A percentile compares a stretch with the other conserved stretches of the same genome.
These are phyloP conservation scores for Phragmatobia fuliginosa DNA, from an alignment of 2,888 invertebrate species.

Conservation along the genomic window DNA sequence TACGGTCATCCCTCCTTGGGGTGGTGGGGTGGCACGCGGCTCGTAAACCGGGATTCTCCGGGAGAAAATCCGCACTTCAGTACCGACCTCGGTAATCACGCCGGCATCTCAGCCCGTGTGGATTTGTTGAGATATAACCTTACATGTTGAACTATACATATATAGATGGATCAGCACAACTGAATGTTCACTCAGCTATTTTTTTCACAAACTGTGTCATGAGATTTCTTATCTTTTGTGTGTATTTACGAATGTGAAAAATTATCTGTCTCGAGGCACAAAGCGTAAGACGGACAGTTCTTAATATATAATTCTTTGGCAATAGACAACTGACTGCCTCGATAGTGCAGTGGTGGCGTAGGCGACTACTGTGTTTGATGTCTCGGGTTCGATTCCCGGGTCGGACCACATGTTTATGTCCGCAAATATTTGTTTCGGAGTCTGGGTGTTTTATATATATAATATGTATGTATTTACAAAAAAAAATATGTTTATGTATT, in stretches of 20 bases:
- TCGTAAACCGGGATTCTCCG: slow-evolving; percentile 81
- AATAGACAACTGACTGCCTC: too few relatives aligned
- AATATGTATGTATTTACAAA: too few relatives aligned
- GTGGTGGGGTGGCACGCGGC: slow-evolving; percentile 62
- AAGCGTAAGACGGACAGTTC: background rate
- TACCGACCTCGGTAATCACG: slow-evolving; percentile 78
- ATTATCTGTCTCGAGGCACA: background rate
- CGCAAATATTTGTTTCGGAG: too few relatives aligned
- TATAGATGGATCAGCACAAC: slow-evolving; percentile 34
- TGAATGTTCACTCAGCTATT: slow-evolving; percentile 23
- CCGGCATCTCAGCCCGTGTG: slow-evolving; percentile 63
- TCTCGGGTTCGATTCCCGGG: too few relatives aligned
- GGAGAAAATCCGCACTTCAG: slow-evolving; percentile 82
- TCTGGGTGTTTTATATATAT: too few relatives aligned
- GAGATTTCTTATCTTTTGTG: slow-evolving; percentile 16
- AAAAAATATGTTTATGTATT: too few relatives aligned
- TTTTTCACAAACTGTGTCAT: slow-evolving; percentile 19
- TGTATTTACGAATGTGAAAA: slow-evolving; percentile 1
- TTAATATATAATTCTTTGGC: background rate
- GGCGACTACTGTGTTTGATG: too few relatives aligned
- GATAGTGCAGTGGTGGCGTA: too few relatives aligned
- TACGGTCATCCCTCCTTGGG: slow-evolving; percentile 63
- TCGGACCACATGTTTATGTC: too few relatives aligned
- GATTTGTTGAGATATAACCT: slow-evolving; percentile 70
- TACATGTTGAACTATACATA: slow-evolving; percentile 44